phyloP scores from a whole-genome alignment of 2,888 invertebrate genomes.

The Pomacea canaliculata region DNA sequence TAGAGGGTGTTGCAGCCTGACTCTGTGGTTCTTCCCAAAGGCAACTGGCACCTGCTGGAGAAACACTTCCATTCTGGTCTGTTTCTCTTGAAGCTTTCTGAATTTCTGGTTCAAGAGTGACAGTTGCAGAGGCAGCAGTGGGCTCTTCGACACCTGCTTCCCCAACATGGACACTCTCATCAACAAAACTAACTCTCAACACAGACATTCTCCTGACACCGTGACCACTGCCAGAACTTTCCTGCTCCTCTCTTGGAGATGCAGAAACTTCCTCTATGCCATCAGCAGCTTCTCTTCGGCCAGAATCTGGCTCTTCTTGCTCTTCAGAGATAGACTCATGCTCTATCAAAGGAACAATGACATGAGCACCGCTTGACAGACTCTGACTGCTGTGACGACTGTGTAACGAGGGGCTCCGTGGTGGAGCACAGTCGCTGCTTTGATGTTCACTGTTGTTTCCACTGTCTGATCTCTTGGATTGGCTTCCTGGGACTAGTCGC shows the following conservation, averaged over 20 bases:
- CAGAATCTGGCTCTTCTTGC: background rate
- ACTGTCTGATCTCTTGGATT: background rate
- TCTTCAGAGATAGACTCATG: background rate
- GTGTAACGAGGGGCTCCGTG: background rate
- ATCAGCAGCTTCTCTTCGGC: background rate
- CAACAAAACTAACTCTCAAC: constrained; percentile 13
- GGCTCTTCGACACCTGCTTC: constrained; percentile 10
- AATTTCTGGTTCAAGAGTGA: too few species aligned
- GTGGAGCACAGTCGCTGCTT: background rate
- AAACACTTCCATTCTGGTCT: constrained; percentile 26
- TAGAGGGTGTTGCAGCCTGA: constrained; percentile 19
- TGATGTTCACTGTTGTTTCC: background rate
- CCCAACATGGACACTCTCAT: constrained; percentile 19
- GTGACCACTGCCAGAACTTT: constrained; percentile 16
- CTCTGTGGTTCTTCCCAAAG: constrained; percentile 43
- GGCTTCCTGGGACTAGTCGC: background rate
- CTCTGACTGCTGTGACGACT: background rate
- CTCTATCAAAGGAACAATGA: background rate
- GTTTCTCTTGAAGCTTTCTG: constrained; percentile 13
- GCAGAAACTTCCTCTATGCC: background rate
- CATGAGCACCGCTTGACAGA: background rate
- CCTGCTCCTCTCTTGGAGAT: background rate
- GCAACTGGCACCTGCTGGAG: constrained; percentile 49
- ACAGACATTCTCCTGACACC: constrained; percentile 17
- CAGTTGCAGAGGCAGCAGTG: constrained; percentile 3